Base-by-base conservation (phyloP, 2,797 vertebrate species). In the Hoplostethus mediterraneus region DNA sequence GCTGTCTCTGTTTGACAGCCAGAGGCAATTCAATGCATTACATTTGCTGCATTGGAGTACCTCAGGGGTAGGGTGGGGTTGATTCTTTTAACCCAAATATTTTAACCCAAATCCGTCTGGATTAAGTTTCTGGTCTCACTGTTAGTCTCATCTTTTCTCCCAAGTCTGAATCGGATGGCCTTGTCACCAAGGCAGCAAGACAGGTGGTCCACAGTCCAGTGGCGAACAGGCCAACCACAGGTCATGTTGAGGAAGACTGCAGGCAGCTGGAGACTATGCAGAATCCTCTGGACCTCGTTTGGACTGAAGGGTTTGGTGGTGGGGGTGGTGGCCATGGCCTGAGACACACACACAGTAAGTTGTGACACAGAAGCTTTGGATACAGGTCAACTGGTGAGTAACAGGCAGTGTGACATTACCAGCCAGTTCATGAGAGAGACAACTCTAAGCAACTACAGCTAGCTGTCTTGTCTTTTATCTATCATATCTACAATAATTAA, bases 221-320 rank as follows among this genome's bases (percentile, higher is more conserved):
- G 79, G 58, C 92, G 89, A 21, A 91, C 96, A 30, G 96, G 97
- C 98, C 98, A 99, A 80, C 94, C 92, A 0, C 69, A 75, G 66
- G 82, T 94, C 98, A 99, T 98, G 83, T 94, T 90, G 73, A 84
- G 85, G 90, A 99, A 99, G 60, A 99, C 83, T 1, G 95, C 95
- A 1, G 98, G 98, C 56, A 94, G 94, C 82, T 94, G 91, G 54
- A 98, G 90, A 73, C 89, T 89, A 87, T 92, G 88, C 79, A 98
- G 73, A 61, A 97, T 95, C 85, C 85, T 94, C 82, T 84, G 93
- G 21, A 90, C 88, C 92, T 96, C 94, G 63, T 93, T 92, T 38
- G 97, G 94, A 12, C 91, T 93, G 85, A 98, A 98, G 17, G 97
- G 95, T 81, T 96, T 97, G 1, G 28, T 45, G 17, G 71, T 2